phyloP scores from a whole-genome alignment of 2,888 invertebrate genomes.

The Xanthorhoe designata region DNA sequence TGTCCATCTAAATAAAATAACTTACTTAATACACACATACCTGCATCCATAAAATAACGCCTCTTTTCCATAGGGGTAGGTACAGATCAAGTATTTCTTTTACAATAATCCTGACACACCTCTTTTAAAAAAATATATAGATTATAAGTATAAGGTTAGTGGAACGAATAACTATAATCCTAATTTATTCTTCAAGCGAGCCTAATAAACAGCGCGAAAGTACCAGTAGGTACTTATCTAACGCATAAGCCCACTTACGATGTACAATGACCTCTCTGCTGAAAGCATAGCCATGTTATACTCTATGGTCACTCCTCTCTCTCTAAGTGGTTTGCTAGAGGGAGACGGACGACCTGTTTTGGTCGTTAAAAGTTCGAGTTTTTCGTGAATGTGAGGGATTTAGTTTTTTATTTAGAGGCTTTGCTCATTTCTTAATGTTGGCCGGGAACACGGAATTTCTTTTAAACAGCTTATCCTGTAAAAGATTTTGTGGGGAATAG shows the following conservation, averaged over 20 bases:
- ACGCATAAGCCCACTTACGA: conserved; percentile 14
- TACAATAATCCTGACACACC: no score
- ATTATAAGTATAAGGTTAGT: no score
- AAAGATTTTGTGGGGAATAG: background rate
- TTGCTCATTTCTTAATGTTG: conserved; percentile 16
- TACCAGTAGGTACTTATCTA: conserved; percentile 4
- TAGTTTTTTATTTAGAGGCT: conserved; percentile 21
- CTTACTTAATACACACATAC: no score
- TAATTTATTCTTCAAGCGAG: background rate
- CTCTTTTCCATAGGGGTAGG: no score
- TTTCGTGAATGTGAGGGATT: conserved; percentile 17
- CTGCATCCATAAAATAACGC: no score
- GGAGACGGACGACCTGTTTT: conserved; percentile 16
- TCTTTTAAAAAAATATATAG: no score
- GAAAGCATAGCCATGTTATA: conserved; percentile 47
- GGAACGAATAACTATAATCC: background rate
- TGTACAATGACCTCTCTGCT: conserved; percentile 43
- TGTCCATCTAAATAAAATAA: no score
- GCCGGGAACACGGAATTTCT: background rate
- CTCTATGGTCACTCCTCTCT: conserved; percentile 32
- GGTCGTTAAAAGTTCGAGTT: conserved; percentile 37
- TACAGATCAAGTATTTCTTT: no score
- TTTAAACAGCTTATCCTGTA: conserved; percentile 6
- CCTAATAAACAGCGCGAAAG: conserved; percentile 14
- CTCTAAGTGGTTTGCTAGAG: conserved; percentile 15